Evolutionary conservation across 1,140 invertebrate species (phyloP).

Genomic region (Lucilia cuprina): DNA sequence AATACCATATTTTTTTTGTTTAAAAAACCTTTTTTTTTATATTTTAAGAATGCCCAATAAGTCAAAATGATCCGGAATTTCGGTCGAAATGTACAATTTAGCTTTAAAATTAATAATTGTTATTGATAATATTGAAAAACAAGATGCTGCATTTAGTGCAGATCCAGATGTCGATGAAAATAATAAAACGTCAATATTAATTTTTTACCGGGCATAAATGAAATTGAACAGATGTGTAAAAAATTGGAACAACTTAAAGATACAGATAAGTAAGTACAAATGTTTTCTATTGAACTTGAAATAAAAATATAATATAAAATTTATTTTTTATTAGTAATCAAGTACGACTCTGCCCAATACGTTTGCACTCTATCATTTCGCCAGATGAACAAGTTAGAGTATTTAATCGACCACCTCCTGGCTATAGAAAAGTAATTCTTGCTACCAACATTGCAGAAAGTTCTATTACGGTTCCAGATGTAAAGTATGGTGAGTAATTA

Average conservation of each 20-base stretch:
- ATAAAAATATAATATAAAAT: neutral
- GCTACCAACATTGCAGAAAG: constrained; percentile 97
- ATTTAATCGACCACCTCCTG: constrained; percentile 63
- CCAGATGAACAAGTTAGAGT: constrained; percentile 50
- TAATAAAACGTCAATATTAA: constrained; percentile 70
- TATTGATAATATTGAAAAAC: constrained; percentile 75
- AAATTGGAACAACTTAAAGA: constrained; percentile 46
- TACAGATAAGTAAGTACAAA: constrained; percentile 42
- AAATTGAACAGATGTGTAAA: constrained; percentile 72
- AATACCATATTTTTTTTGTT: neutral
- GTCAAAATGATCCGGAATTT: constrained; percentile 64
- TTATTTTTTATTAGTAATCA: constrained; percentile 25
- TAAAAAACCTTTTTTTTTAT: neutral
- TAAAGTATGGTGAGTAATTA: constrained; percentile 77
- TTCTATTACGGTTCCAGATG: constrained; percentile 93
- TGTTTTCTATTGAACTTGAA: no score
- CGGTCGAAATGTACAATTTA: constrained; percentile 66
- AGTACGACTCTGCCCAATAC: constrained; percentile 47
- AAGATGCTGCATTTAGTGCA: constrained; percentile 48
- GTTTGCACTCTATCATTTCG: constrained; percentile 56
- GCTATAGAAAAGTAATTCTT: constrained; percentile 85
- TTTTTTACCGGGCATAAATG: constrained; percentile 89
- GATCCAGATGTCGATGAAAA: constrained; percentile 19
- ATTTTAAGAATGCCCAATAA: constrained; percentile 51
- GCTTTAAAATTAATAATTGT: constrained; percentile 72